These are phyloP conservation scores for Nycticebus coucang DNA, from an alignment of 2,113 vertebrate species.

Conservation along the genomic window DNA sequence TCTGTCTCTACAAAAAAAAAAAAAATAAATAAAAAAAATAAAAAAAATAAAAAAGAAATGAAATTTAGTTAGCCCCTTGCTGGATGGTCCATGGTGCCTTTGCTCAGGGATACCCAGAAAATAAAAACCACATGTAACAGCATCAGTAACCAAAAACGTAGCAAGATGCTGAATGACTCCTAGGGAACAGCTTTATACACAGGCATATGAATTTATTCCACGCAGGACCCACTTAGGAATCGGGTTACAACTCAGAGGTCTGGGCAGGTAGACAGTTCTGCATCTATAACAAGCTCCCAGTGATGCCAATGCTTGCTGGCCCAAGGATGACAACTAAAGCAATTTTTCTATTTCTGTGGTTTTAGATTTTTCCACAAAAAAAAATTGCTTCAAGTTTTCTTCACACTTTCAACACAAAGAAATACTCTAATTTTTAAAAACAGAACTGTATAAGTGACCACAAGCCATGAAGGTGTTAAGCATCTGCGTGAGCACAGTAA, in stretches of 20 bases:
- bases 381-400: not conserved
- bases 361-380: constrained; percentile 8
- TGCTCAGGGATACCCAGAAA: not conserved
- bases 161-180: not conserved
- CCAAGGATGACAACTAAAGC: not conserved
- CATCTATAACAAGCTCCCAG: not conserved
- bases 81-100: not conserved
- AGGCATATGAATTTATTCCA: not conserved
- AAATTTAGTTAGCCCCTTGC: constrained; percentile 9
- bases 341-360: constrained; percentile 13
- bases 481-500: not conserved
- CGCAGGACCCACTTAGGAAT: not conserved
- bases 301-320: not conserved
- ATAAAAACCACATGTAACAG: not conserved
- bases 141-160: not conserved
- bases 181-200: not conserved
- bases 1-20: too few relatives aligned
- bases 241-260: not conserved
- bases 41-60: too few relatives aligned
- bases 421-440: constrained; percentile 31
- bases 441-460: not conserved
- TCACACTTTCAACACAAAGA: not conserved
- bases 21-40: too few relatives aligned
- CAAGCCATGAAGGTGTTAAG: not conserved
- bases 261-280: not conserved